Percentiles rank a stretch among this genome's conserved stretches.
Evolutionary conservation across 1,140 invertebrate genomes (phyloP).

Genomic region (Dendrolimus punctatus): DNA sequence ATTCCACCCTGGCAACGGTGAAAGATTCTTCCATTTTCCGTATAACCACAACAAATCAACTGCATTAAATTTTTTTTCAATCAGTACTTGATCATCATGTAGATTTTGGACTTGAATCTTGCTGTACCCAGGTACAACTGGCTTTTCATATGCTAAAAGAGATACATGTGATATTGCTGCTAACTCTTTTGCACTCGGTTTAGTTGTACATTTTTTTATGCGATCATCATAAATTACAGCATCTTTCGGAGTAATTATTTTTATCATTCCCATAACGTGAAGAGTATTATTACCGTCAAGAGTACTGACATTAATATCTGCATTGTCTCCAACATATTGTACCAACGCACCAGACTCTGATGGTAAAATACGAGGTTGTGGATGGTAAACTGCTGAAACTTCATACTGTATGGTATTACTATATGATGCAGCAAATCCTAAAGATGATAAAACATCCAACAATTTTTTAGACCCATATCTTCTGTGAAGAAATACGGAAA

Average conservation of each 20-base stretch:
- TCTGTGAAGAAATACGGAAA: conserved; percentile 42
- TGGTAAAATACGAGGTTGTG: no score
- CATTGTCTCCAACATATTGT: conserved; percentile 47
- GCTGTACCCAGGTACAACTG: conserved; percentile 31
- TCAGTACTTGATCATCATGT: conserved; percentile 25
- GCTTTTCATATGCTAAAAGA: conserved; percentile 30
- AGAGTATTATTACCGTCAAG: conserved; percentile 42
- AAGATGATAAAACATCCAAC: conserved; percentile 38
- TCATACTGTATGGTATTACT: no score
- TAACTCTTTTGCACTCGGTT: conserved; percentile 36
- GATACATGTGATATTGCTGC: conserved; percentile 39
- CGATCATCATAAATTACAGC: conserved; percentile 29
- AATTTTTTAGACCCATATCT: no score
- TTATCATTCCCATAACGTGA: conserved; percentile 36
- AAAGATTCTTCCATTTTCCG: no score
- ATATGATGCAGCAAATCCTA: conserved; percentile 40
- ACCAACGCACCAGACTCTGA: no score
- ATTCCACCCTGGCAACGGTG: no score
- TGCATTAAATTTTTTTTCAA: no score
- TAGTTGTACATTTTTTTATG: conserved; percentile 35
- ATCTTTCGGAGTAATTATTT: conserved; percentile 35
- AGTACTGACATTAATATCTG: conserved; percentile 45
- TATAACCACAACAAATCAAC: no score
- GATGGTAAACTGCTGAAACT: conserved; percentile 40
- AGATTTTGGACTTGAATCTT: conserved; percentile 31